Evolutionary conservation across 2,113 vertebrate species (phyloP).

Genomic region (Rhizomys pruinosus): DNA sequence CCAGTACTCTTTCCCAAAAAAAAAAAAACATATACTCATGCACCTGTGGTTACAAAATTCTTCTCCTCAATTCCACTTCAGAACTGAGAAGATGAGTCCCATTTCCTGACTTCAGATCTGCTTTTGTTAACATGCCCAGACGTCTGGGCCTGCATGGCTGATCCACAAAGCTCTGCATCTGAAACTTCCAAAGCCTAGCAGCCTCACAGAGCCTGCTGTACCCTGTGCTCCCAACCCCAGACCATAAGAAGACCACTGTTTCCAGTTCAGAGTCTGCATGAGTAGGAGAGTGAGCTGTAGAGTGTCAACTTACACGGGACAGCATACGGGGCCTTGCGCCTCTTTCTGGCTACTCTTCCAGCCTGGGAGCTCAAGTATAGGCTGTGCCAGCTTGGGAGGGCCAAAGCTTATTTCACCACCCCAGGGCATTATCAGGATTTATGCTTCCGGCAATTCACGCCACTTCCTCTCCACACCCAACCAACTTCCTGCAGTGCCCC

Average conservation of each 20-base stretch:
- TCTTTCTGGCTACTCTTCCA: background rate
- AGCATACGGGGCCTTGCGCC: background rate
- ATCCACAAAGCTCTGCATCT: background rate
- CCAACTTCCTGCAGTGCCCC: constrained; percentile 48
- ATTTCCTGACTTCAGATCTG: background rate
- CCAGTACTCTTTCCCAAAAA: no score
- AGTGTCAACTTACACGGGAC: rapidly evolving
- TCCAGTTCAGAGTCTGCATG: background rate
- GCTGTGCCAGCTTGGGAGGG: background rate
- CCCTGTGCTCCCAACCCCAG: background rate
- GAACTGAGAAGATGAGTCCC: background rate
- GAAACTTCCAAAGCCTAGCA: background rate
- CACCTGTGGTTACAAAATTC: background rate
- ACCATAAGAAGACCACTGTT: background rate
- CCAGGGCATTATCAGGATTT: constrained; percentile 43
- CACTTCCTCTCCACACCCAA: constrained; percentile 72
- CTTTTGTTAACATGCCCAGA: background rate
- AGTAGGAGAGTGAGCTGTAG: background rate
- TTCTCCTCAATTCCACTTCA: background rate
- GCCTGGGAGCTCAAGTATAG: background rate
- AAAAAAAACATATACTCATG: no score
- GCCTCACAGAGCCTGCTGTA: background rate
- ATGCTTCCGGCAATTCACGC: constrained; percentile 71
- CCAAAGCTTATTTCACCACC: background rate
- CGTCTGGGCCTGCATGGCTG: background rate